Base-by-base conservation (phyloP, 2,888 invertebrate species). In the Papilio protenor region DNA sequence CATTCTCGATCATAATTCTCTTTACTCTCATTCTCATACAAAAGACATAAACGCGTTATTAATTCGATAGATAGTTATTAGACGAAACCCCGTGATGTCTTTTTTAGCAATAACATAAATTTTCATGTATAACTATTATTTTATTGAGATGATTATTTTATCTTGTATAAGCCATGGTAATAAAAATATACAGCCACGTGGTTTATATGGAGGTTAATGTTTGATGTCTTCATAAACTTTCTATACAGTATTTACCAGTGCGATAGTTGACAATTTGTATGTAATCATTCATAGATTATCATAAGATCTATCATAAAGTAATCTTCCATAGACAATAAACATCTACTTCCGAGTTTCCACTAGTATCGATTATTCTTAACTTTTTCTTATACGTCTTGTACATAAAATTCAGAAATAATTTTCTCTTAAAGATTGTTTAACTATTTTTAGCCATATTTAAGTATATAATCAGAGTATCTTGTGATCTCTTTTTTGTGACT, bases 191-290 rank as follows among this genome's bases (percentile, higher is more conserved):
- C 1, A 66, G 57, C 12, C 18, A 40, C 64, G 4, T 40, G 11
- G 1, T 4, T 66, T 16, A 66, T 18, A 21, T 12, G 4, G 16
- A 1, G 6, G 16, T 45, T 66, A n/a, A 66, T 66, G 45, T 40
- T 66, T 66, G 18, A 66, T 66, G 45, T 21, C 66, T 45, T 66
- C 45, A 66, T 66, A 66, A 66, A 66, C 66, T 66, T 66, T 66
- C 66, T 66, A 66, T 45, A n/a, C 40, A 66, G 1, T 33, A 0
- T 66, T 12, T 40, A 40, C 64, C 33, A 33, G 1, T 66, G 2
- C 12, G 27, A 45, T 18, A 66, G 45, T 45, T 66, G 12, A 66
- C 33, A 40, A 66, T 40, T 66, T 18, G 40, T 21, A 40, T 12
- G 61, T 21, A 40, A 66, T 45, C 45, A 45, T 66, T 66, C 45